Evolutionary conservation across 2,797 vertebrate species (phyloP).

Genomic region (Arctocebus calabarensis): DNA sequence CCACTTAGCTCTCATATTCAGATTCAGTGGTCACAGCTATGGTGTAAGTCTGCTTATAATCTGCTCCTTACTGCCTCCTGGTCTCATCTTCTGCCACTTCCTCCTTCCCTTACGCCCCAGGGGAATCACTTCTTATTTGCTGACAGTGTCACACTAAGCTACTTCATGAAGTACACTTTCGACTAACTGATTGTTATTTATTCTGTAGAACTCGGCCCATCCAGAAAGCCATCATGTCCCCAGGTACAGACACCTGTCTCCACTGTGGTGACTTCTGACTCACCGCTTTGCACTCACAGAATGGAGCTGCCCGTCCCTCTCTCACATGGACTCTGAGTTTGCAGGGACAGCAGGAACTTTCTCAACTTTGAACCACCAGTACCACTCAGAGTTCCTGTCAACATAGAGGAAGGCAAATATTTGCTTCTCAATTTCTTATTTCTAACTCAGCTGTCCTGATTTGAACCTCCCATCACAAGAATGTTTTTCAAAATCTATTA

Average conservation of each 20-base stretch:
- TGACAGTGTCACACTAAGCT: neutral
- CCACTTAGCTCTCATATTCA: neutral
- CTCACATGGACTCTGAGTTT: neutral
- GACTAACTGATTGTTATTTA: neutral
- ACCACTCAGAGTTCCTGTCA: neutral
- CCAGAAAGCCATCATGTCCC: neutral
- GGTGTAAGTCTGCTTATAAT: neutral
- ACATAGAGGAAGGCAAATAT: neutral
- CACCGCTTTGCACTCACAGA: neutral
- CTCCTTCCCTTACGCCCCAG: neutral
- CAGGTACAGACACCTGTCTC: neutral
- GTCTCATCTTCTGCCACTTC: neutral
- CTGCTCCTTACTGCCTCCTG: neutral
- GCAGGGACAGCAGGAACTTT: neutral
- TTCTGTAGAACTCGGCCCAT: constrained; percentile 11
- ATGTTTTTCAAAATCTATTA: constrained; percentile 50
- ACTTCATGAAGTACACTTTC: neutral
- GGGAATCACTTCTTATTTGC: neutral
- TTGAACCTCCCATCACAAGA: constrained; percentile 3
- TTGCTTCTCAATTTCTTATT: constrained; percentile 31
- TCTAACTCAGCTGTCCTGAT: constrained; percentile 37
- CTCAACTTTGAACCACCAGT: neutral
- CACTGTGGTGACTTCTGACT: neutral
- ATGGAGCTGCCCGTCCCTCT: neutral
- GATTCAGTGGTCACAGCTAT: neutral